A percentile compares a stretch with the other conserved stretches of the same genome.
Conservation (phyloP, 2,113 vertebrate genomes). For the Cochlearius cochlearius region DNA sequence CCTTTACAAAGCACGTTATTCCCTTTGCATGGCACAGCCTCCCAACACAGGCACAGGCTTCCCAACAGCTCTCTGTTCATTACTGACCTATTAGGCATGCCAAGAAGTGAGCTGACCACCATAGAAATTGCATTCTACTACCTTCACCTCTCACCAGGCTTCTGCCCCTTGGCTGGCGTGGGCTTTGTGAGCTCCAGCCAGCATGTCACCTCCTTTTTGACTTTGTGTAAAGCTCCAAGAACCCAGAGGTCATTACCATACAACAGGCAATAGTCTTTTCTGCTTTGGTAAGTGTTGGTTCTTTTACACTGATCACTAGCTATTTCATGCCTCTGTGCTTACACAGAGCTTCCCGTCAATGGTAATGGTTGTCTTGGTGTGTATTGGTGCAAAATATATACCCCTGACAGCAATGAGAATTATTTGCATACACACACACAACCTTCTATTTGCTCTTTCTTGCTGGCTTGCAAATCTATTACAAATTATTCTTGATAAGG, state of each 20-base stretch:
- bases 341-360: background rate
- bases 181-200: background rate
- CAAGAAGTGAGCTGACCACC: background rate
- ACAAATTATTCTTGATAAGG: background rate
- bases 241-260: background rate
- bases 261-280: background rate
- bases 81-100: background rate
- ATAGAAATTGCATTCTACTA: background rate
- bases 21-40: background rate
- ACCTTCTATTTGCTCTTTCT: background rate
- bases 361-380: background rate
- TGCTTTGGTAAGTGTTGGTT: background rate
- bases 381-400: background rate
- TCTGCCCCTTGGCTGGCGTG: background rate
- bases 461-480: background rate
- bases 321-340: background rate
- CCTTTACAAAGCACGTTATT: background rate
- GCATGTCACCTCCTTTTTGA: background rate
- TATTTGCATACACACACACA: background rate
- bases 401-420: background rate
- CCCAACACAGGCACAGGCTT: accelerated
- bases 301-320: background rate
- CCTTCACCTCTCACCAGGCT: background rate
- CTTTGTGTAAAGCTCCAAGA: background rate
- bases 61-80: background rate